Evolutionary conservation across 2,888 invertebrate genomes (phyloP).

Genomic region (Netelia inedita): DNA sequence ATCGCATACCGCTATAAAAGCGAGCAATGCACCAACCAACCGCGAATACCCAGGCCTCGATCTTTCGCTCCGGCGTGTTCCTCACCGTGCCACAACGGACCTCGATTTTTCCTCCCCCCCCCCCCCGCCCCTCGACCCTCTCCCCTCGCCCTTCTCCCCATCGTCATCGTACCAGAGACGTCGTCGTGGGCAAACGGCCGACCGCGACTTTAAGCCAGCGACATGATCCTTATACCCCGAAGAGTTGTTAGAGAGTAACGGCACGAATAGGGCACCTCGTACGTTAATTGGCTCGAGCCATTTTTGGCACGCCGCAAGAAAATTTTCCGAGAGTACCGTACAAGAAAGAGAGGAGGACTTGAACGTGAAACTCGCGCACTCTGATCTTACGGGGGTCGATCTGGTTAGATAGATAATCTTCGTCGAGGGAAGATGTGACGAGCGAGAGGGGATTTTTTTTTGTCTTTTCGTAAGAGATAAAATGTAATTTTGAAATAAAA

Average conservation of each 20-base stretch:
- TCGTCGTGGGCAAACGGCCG: slow-evolving; percentile 59
- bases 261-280: slow-evolving; percentile 73
- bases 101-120: slow-evolving; percentile 1
- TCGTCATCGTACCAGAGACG: slow-evolving; percentile 46
- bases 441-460: too few relatives aligned
- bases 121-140: too few relatives aligned
- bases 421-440: slow-evolving; percentile 22
- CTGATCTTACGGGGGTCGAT: slow-evolving; percentile 34
- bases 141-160: background rate
- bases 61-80: slow-evolving; percentile 35
- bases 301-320: slow-evolving; percentile 71
- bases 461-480: too few relatives aligned
- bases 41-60: slow-evolving; percentile 45
- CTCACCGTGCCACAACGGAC: slow-evolving; percentile 26
- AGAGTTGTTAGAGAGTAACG: slow-evolving; percentile 69
- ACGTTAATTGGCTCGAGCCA: slow-evolving; percentile 74
- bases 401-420: slow-evolving; percentile 49
- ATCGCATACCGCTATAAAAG: slow-evolving; percentile 70
- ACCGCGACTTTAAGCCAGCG: slow-evolving; percentile 50
- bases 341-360: background rate
- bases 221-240: slow-evolving; percentile 67
- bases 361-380: slow-evolving; percentile 9
- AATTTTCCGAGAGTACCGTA: slow-evolving; percentile 58
- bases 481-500: too few relatives aligned
- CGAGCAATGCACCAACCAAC: slow-evolving; percentile 63